Evolutionary conservation across 2,113 vertebrate species (phyloP), one percentile per base, ranked within the genome.

Genomic region (Percina caprodes): DNA sequence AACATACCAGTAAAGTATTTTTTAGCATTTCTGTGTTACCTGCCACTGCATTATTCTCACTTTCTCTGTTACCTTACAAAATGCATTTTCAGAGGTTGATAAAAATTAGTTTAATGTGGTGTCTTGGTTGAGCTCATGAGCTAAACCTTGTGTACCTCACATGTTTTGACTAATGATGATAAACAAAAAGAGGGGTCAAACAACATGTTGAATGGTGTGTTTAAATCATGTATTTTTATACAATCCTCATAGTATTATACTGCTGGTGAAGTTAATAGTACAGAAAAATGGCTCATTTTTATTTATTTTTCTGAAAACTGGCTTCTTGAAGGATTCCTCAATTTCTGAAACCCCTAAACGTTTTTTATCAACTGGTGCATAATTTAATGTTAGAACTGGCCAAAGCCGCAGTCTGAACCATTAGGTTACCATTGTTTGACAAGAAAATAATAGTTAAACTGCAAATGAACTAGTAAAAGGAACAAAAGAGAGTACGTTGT

Each of bases 401-500:
- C 30, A 62, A 80, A 68, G 5, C 21, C 3, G 3, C 48, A 26
- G 42, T 61, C 42, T 79, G 51, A 71, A 77, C 67, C 51, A 69
- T 74, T 21, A 55, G 33, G 51, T 60, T 46, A 45, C 58, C 18
- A 39, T 46, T 75, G 24, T 56, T 33, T n/a, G 14, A 18, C 14
- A 56, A 79, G 54, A 26, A 74, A 74, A 85, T 21, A 87, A 58
- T 18, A 23, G 63, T 46, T 68, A 56, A 83, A 56, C 52, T 30
- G 19, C 33, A 69, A 84, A 60, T 80, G 76, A 74, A 59, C 58
- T 15, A 39, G 15, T 74, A 66, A 83, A 82, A 60, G 35, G 68
- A 82, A 75, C 72, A 88, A 78, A 74, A 74, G 79, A 42, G 59
- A 78, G 73, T 67, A 39, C 0, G 26, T 80, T 86, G 72, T 77